These are phyloP conservation scores for Gallirallus australis DNA, from an alignment of 2,797 vertebrate genomes.

Conservation along the genomic window DNA sequence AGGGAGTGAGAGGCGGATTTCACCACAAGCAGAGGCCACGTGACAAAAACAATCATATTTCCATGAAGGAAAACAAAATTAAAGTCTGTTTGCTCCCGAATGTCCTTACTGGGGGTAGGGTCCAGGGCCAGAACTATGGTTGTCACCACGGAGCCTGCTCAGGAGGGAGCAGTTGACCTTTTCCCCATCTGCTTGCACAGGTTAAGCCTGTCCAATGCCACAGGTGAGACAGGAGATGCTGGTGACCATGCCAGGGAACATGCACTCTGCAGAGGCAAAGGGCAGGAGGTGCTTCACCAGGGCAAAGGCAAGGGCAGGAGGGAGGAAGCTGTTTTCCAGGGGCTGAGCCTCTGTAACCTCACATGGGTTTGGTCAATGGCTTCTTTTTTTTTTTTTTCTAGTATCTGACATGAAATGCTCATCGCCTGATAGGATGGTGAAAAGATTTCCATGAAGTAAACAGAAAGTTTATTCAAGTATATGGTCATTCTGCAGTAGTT, in stretches of 20 bases:
- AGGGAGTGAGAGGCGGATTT: not conserved
- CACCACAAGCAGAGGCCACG: rapidly evolving
- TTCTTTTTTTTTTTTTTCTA: not conserved
- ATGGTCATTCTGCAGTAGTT: not conserved
- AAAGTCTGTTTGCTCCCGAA: not conserved
- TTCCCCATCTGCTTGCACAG: not conserved
- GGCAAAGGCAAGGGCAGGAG: not conserved
- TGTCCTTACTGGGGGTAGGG: not conserved
- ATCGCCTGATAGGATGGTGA: not conserved
- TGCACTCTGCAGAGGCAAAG: not conserved
- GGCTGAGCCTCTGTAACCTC: not conserved
- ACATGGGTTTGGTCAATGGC: not conserved
- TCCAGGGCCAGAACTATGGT: not conserved
- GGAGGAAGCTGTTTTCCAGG: not conserved
- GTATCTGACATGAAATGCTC: not conserved
- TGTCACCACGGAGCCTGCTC: rapidly evolving
- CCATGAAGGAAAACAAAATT: not conserved
- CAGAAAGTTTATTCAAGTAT: not conserved
- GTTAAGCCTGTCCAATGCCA: rapidly evolving
- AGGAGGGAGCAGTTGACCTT: not conserved
- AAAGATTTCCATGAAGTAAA: not conserved
- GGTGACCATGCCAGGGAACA: not conserved
- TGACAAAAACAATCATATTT: not conserved
- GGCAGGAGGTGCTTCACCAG: not conserved
- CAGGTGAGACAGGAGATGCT: not conserved